Evolutionary conservation across 2,113 vertebrate species (phyloP).

Genomic region (Gnathonemus longibarbis): DNA sequence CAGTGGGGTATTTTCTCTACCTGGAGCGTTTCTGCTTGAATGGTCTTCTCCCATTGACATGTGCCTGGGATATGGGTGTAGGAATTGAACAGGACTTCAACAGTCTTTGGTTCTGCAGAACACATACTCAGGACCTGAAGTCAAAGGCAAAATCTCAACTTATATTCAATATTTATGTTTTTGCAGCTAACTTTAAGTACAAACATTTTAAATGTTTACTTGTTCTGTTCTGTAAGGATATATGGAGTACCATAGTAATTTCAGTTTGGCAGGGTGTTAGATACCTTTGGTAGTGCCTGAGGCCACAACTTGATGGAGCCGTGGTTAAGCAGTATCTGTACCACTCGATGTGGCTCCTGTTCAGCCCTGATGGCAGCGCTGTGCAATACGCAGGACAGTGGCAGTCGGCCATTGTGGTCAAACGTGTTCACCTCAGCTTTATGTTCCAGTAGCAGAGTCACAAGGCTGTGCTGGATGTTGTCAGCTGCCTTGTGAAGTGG

Average conservation of each 20-base stretch:
- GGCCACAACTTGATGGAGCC: slow-evolving; percentile 63
- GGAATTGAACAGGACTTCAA: slow-evolving; percentile 63
- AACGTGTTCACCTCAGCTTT: slow-evolving; percentile 54
- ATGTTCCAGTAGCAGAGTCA: slow-evolving; percentile 45
- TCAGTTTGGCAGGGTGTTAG: background rate
- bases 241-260: background rate
- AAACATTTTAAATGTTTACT: background rate
- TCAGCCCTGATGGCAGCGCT: slow-evolving; percentile 25
- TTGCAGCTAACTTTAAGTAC: background rate
- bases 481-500: slow-evolving; percentile 63
- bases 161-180: background rate
- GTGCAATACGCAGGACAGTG: slow-evolving; percentile 50
- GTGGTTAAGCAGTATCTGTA: slow-evolving; percentile 61
- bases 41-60: slow-evolving; percentile 39
- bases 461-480: slow-evolving; percentile 42
- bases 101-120: slow-evolving; percentile 25
- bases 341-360: slow-evolving; percentile 28
- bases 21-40: slow-evolving; percentile 54
- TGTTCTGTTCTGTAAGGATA: background rate
- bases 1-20: slow-evolving; percentile 29
- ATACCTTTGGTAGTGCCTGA: slow-evolving; percentile 58
- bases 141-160: background rate
- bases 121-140: slow-evolving; percentile 60
- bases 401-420: slow-evolving; percentile 58
- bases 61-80: slow-evolving; percentile 49